Evolutionary conservation across 2,113 vertebrate species (phyloP).

Genomic region (Sterrhoptilus dennistouni): DNA sequence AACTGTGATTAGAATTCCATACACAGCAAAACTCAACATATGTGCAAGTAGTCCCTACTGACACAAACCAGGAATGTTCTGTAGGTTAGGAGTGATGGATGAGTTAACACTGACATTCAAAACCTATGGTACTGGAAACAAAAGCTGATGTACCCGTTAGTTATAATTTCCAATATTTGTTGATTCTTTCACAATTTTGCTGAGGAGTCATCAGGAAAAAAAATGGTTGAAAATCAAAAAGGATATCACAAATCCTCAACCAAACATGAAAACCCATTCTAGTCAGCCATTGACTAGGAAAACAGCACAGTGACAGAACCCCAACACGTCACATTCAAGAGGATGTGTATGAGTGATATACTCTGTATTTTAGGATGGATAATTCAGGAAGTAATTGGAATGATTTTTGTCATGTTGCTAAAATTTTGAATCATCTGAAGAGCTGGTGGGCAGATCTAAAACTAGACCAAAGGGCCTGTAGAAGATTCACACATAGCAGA

Average conservation of each 20-base stretch:
- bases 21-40: not conserved
- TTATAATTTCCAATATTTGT: not conserved
- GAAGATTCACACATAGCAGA: not conserved
- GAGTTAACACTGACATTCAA: not conserved
- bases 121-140: not conserved
- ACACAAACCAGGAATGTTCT: not conserved
- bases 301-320: not conserved
- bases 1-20: not conserved
- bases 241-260: not conserved
- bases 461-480: accelerated
- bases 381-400: not conserved
- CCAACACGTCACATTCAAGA: not conserved
- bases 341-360: not conserved
- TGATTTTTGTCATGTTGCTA: not conserved
- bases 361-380: not conserved
- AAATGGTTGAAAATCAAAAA: not conserved
- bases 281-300: not conserved
- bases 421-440: not conserved
- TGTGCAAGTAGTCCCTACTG: not conserved
- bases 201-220: not conserved
- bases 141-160: not conserved
- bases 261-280: not conserved
- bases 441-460: not conserved
- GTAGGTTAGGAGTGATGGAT: no score
- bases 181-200: not conserved